Conservation (phyloP, 2,797 vertebrate species). For the Pampus argenteus region DNA sequence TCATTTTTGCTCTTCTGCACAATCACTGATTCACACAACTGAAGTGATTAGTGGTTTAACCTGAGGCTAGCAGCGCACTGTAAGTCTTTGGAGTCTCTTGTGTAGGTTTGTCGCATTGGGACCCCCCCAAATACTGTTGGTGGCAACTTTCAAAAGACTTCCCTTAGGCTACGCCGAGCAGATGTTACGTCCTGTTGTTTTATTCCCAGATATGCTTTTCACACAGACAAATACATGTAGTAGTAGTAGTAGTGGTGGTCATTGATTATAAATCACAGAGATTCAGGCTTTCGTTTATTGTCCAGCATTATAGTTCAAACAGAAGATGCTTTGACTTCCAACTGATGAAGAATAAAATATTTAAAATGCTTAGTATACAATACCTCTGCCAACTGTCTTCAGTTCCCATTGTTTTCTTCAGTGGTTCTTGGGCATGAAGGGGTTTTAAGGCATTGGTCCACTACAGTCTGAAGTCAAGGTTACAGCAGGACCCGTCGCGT, state of each 20-base stretch:
- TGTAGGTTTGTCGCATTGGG: slow-evolving; percentile 14
- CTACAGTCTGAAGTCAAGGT: slow-evolving; percentile 49
- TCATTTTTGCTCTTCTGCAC: background rate
- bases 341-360: slow-evolving; percentile 29
- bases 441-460: slow-evolving; percentile 47
- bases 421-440: slow-evolving; percentile 31
- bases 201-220: slow-evolving; percentile 29
- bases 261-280: slow-evolving; percentile 5
- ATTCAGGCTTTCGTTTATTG: slow-evolving; percentile 22
- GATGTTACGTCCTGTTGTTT: slow-evolving; percentile 43
- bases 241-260: too few species aligned
- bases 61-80: background rate
- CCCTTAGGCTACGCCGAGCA: slow-evolving; percentile 58
- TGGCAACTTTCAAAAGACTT: slow-evolving; percentile 64
- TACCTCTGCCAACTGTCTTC: slow-evolving; percentile 36
- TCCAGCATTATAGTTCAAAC: slow-evolving; percentile 27
- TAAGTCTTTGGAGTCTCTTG: background rate
- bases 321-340: slow-evolving; percentile 30
- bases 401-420: slow-evolving; percentile 22
- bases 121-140: slow-evolving; percentile 50
- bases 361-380: slow-evolving; percentile 29
- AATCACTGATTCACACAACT: slow-evolving; percentile 8
- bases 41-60: slow-evolving; percentile 3
- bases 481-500: slow-evolving; percentile 38
- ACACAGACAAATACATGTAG: slow-evolving; percentile 6